A percentile compares a stretch with the other conserved stretches of the same genome.
These are phyloP conservation scores for Drosophila tristis DNA, from an alignment of 1,140 invertebrate genomes.

Conservation along the genomic window DNA sequence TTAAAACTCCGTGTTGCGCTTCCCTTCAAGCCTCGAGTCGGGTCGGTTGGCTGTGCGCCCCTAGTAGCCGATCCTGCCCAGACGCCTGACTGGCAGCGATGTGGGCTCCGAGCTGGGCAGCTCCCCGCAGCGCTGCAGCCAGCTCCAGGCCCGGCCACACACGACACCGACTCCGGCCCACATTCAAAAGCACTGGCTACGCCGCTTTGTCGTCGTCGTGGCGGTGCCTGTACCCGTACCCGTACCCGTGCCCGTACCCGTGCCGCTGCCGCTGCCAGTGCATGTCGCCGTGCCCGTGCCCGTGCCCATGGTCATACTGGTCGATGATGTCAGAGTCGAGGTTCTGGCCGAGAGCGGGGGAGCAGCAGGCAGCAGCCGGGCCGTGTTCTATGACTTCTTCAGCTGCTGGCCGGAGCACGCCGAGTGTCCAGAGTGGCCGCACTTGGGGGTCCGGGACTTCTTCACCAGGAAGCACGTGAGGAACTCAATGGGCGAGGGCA, in stretches of 20 bases:
- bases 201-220: slow-evolving; percentile 54
- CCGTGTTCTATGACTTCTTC: slow-evolving; percentile 75
- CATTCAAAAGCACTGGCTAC: slow-evolving; percentile 81
- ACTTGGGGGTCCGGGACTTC: slow-evolving; percentile 70
- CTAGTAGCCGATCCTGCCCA: slow-evolving; percentile 70
- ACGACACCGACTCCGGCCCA: slow-evolving; percentile 75
- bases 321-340: slow-evolving; percentile 34
- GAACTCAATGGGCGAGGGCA: slow-evolving; percentile 80
- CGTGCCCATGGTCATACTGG: slow-evolving; percentile 6
- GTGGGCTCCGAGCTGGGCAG: slow-evolving; percentile 70
- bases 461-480: slow-evolving; percentile 80
- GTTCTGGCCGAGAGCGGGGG: slow-evolving; percentile 27
- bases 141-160: slow-evolving; percentile 66
- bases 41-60: neutral
- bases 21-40: too few species aligned
- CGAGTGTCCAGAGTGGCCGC: neutral
- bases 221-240: slow-evolving; percentile 17
- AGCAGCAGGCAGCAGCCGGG: slow-evolving; percentile 58
- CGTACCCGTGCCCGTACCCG: slow-evolving; percentile 1
- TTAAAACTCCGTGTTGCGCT: too few species aligned
- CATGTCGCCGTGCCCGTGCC: slow-evolving; percentile 19
- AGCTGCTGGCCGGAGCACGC: slow-evolving; percentile 24
- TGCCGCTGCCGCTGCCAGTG: slow-evolving; percentile 8
- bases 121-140: slow-evolving; percentile 75
- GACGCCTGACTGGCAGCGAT: slow-evolving; percentile 59